Conservation (phyloP, 2,113 vertebrate genomes). For the Origma solitaria region DNA sequence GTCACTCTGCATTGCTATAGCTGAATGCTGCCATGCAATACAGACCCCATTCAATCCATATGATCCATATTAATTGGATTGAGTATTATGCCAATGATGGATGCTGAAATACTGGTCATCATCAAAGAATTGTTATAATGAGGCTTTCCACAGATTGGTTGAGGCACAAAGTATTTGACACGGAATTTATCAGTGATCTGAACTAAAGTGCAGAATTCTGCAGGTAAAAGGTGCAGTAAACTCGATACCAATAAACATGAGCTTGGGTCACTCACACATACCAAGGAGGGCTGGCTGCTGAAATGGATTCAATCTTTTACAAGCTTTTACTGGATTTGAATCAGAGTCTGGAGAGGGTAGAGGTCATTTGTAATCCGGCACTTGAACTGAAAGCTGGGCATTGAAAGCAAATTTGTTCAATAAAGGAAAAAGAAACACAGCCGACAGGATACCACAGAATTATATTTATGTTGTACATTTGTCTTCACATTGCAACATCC, state of each 20-base stretch:
- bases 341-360: neutral
- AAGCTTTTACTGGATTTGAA: neutral
- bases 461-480: slow-evolving; percentile 88
- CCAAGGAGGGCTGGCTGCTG: neutral
- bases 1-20: neutral
- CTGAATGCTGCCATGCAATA: neutral
- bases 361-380: neutral
- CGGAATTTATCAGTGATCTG: neutral
- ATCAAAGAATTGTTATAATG: neutral
- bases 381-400: neutral
- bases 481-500: slow-evolving; percentile 90
- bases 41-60: neutral
- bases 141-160: neutral
- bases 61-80: neutral
- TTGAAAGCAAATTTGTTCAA: fast-evolving
- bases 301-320: neutral
- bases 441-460: slow-evolving; percentile 82
- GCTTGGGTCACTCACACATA: neutral
- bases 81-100: neutral
- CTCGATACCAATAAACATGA: fast-evolving
- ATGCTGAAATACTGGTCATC: neutral
- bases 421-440: slow-evolving; percentile 37
- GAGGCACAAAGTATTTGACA: neutral
- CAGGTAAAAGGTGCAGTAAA: neutral
- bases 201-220: neutral